Conservation (phyloP, 2,797 vertebrate species). For the Miichthys miiuy region DNA sequence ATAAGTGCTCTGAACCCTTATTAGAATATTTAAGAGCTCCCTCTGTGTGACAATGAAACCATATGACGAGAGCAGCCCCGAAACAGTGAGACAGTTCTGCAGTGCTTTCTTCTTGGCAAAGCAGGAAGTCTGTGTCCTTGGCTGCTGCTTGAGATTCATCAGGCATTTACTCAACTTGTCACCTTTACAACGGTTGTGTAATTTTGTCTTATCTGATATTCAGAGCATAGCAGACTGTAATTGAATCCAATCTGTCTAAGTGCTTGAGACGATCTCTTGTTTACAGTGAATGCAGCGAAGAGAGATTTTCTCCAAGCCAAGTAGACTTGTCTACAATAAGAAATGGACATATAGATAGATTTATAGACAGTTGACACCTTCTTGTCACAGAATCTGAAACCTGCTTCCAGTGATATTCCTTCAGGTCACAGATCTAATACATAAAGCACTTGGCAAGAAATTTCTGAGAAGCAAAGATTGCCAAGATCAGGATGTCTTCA, state of each 20-base stretch:
- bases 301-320: constrained; percentile 52
- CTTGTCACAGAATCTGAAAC: constrained; percentile 35
- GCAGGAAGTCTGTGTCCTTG: constrained; percentile 68
- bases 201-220: constrained; percentile 78
- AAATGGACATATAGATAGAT: constrained; percentile 32
- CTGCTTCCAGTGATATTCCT: constrained; percentile 20
- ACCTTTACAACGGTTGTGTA: constrained; percentile 77
- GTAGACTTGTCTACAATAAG: constrained; percentile 39
- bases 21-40: not conserved
- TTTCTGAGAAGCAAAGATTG: constrained; percentile 22
- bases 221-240: constrained; percentile 71
- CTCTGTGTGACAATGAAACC: constrained; percentile 40
- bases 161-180: constrained; percentile 75
- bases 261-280: constrained; percentile 65
- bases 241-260: constrained; percentile 77
- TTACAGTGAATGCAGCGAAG: constrained; percentile 64
- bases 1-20: too few species aligned
- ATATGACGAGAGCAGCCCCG: constrained; percentile 37
- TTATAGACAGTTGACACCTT: constrained; percentile 16
- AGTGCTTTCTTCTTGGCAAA: constrained; percentile 51
- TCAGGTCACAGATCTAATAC: constrained; percentile 13
- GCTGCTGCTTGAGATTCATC: constrained; percentile 74
- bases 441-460: constrained; percentile 12
- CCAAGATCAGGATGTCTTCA: constrained; percentile 45
- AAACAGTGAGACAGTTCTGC: constrained; percentile 52